Conservation (phyloP, 2,797 vertebrate species). For the Apodemus agrarius region DNA sequence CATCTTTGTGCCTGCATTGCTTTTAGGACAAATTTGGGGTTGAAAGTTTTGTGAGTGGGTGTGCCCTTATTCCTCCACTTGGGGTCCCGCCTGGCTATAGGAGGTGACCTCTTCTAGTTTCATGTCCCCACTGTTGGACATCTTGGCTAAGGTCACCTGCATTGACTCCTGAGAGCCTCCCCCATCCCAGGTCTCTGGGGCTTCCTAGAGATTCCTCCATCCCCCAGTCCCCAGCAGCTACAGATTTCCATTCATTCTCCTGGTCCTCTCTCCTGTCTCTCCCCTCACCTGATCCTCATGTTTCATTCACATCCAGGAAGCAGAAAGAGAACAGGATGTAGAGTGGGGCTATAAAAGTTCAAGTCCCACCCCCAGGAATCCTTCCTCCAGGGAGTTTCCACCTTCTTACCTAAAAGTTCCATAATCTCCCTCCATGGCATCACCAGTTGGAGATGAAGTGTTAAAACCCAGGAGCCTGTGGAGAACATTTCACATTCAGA, state of each 20-base stretch:
- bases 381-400: neutral
- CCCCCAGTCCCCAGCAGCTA: neutral
- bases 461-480: neutral
- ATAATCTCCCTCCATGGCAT: neutral
- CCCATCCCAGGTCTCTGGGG: neutral
- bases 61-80: neutral
- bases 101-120: neutral
- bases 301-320: neutral
- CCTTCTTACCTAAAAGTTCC: neutral
- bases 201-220: neutral
- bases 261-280: neutral
- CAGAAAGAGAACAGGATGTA: neutral
- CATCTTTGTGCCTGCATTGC: neutral
- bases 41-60: neutral
- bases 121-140: neutral
- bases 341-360: neutral
- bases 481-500: neutral
- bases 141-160: neutral
- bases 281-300: neutral
- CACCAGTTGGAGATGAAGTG: neutral
- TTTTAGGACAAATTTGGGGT: neutral
- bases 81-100: neutral
- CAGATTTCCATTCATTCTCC: neutral
- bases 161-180: neutral
- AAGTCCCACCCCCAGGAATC: neutral